Percentiles rank a stretch among this genome's conserved stretches.
phyloP scores from a whole-genome alignment of 64 coral and sea anemone genomes.

The Actinia equina region DNA sequence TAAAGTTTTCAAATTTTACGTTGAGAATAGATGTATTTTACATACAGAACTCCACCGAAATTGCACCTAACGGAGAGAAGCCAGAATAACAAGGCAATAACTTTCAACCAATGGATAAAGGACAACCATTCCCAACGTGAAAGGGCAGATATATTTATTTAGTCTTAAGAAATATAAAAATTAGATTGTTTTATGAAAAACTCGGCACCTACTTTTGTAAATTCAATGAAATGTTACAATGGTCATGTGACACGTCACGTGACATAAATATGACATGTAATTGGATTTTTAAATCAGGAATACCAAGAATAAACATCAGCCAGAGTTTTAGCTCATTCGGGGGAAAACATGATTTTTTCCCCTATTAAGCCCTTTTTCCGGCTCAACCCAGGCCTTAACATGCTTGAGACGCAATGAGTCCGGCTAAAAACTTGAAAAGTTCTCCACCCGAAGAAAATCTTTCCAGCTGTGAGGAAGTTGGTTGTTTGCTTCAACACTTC shows the following conservation, averaged over 20 bases:
- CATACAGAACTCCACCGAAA: background rate
- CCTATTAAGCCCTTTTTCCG: too few relatives aligned
- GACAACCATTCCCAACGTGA: background rate
- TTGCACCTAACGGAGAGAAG: background rate
- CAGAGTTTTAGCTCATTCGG: too few relatives aligned
- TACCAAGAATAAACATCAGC: too few relatives aligned
- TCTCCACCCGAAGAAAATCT: conserved; percentile 35
- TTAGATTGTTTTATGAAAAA: background rate
- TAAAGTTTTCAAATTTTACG: background rate
- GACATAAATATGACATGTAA: too few relatives aligned
- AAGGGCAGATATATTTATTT: background rate
- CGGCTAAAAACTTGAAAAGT: conserved; percentile 29
- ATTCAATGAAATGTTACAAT: background rate
- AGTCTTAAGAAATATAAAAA: background rate
- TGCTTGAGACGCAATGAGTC: background rate
- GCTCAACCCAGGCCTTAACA: too few relatives aligned
- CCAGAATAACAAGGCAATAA: background rate
- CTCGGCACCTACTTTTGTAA: background rate
- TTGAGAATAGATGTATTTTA: background rate
- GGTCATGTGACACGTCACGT: background rate
- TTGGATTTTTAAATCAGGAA: too few relatives aligned
- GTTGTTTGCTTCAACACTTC: background rate
- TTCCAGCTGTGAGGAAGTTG: background rate
- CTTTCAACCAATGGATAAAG: background rate
- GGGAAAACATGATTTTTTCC: too few relatives aligned